Conservation (phyloP, 1,140 invertebrate species). For the Kradibia gibbosae region DNA sequence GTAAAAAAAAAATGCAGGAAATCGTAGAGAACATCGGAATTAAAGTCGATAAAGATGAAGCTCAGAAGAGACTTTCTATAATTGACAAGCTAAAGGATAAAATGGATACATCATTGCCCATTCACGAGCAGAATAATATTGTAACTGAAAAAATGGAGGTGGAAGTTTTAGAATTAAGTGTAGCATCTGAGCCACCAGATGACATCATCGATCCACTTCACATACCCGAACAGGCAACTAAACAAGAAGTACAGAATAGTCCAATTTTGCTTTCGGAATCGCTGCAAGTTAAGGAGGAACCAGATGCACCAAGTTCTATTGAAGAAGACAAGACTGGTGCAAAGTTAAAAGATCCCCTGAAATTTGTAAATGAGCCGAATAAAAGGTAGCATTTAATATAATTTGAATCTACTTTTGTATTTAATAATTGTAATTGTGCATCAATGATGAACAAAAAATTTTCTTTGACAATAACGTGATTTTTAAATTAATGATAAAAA, state of each 20-base stretch:
- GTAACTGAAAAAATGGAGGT: neutral
- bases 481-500: too few relatives aligned
- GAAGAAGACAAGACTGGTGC: conserved; percentile 50
- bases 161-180: neutral
- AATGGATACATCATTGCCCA: conserved; percentile 56
- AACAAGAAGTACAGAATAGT: neutral
- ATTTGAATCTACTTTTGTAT: neutral
- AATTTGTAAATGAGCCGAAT: conserved; percentile 43
- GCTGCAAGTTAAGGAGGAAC: conserved; percentile 27
- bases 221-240: conserved; percentile 17
- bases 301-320: neutral
- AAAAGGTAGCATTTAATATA: conserved; percentile 26
- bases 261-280: neutral
- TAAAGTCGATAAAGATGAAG: conserved; percentile 57
- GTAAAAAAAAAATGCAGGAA: conserved; percentile 69
- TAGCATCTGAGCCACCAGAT: neutral
- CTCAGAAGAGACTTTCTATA: conserved; percentile 60
- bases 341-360: conserved; percentile 58
- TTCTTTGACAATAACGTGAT: too few relatives aligned
- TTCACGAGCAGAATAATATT: conserved; percentile 4
- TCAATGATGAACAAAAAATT: too few relatives aligned
- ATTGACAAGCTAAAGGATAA: conserved; percentile 68
- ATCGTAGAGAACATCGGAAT: conserved; percentile 66
- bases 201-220: conserved; percentile 40
- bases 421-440: too few relatives aligned